Evolutionary conservation across 2,113 vertebrate genomes (phyloP).

Genomic region (Corapipo altera): DNA sequence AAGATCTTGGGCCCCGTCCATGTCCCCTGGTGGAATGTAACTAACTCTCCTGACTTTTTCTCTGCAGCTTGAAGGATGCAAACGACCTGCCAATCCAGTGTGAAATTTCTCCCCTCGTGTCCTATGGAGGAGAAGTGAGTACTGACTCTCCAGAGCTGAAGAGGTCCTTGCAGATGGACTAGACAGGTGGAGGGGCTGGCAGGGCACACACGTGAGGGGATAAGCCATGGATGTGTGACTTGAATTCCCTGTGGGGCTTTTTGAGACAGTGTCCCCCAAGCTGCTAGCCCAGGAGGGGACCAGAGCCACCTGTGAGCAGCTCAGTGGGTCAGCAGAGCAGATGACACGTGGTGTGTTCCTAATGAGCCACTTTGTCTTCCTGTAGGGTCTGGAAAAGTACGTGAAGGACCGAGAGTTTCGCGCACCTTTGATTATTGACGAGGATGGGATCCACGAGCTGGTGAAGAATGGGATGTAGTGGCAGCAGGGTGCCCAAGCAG

Average conservation of each 20-base stretch:
- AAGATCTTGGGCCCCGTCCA: neutral
- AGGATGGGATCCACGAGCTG: slow-evolving; percentile 81
- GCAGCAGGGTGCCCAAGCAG: fast-evolving
- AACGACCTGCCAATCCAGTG: slow-evolving; percentile 93
- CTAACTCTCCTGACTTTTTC: neutral
- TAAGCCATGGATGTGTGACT: fast-evolving
- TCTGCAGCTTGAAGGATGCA: slow-evolving; percentile 88
- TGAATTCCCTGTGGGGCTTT: neutral
- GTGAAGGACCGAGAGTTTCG: slow-evolving; percentile 85
- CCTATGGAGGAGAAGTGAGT: slow-evolving; percentile 95
- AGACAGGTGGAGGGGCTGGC: fast-evolving
- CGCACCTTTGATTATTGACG: slow-evolving; percentile 83
- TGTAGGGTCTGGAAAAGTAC: slow-evolving; percentile 83
- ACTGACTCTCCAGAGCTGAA: neutral
- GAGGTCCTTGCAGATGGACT: neutral
- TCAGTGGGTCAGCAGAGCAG: neutral
- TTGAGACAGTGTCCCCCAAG: neutral
- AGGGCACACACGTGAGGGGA: fast-evolving
- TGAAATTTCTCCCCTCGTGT: slow-evolving; percentile 93
- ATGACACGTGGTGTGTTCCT: fast-evolving
- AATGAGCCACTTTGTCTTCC: neutral
- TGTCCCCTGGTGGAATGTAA: fast-evolving
- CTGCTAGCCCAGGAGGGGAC: neutral
- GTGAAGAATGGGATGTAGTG: slow-evolving; percentile 87
- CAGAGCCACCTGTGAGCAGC: neutral